Base-by-base conservation (phyloP, 2,888 invertebrate genomes). In the Blastobasis adustella region DNA sequence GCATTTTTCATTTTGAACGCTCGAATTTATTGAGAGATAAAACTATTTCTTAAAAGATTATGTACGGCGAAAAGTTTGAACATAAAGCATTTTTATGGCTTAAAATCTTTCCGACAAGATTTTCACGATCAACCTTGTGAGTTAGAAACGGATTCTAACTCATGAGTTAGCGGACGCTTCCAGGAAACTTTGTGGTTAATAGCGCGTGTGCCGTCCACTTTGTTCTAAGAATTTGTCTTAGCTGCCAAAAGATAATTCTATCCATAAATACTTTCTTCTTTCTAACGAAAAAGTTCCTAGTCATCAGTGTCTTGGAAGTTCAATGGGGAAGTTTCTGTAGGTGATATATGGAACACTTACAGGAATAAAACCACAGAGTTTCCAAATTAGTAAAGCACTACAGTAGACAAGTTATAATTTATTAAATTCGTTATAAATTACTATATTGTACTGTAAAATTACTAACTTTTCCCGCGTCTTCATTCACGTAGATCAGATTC, bases 221-320 rank as follows among this genome's bases (percentile, higher is more conserved):
- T 56, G 40, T 46, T 57, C 58, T 58, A 57, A 59, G 65, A 38
- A 64, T 68, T 67, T 63, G 62, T 66, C 66, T 60, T 60, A 47
- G 53, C 42, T 46, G 46, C 42, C 53, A 59, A 60, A 54, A 53
- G 50, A 58, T 61, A 60, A 54, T 61, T 61, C 55, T 53, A 45
- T 55, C 55, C 56, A 60, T 64, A 62, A 65, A 66, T 62, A 61
- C 59, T 59, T 58, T 37, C 37, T 51, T 37, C 56, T 52, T 23
- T 23, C 23, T 45, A 49, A 47, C 42, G 49, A 49, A 54, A 58
- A 66, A 61, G 50, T 63, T 65, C 55, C 52, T 10, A 52, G 55
- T 58, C 52, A 54, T 63, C 58, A 55, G 59, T 62, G 54, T 59
- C 51, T 49, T 37, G 50, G 37, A 53, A 53, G 41, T 54, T 46